phyloP scores from a whole-genome alignment of 2,888 invertebrate genomes.

The Cephus nigrinus region DNA sequence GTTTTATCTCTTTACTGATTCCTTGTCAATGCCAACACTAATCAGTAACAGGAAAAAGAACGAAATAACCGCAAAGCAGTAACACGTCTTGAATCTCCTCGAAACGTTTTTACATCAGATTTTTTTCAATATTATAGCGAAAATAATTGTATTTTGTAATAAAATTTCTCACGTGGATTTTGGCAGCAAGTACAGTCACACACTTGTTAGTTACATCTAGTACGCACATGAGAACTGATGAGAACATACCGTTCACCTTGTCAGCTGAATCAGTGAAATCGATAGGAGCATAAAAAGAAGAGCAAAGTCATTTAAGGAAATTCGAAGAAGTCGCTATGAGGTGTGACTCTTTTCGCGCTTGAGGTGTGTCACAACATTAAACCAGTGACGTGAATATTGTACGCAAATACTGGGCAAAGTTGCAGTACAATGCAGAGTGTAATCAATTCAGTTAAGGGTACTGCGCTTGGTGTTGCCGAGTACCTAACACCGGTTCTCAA shows the following conservation, averaged over 20 bases:
- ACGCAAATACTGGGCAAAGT: neutral
- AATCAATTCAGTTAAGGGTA: conserved; percentile 94
- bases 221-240: neutral
- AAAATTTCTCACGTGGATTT: neutral
- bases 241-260: neutral
- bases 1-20: neutral
- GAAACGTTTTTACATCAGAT: neutral
- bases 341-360: neutral
- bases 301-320: neutral
- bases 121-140: neutral
- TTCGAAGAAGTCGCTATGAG: neutral
- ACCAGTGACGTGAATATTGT: neutral
- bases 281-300: neutral
- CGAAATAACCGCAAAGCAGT: neutral
- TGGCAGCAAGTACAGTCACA: neutral
- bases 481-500: conserved; percentile 96
- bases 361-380: neutral
- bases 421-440: conserved; percentile 86
- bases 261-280: neutral
- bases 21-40: no score
- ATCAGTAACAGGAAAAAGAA: neutral
- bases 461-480: conserved; percentile 95
- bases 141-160: neutral
- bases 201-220: neutral
- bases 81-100: neutral